Base-by-base conservation (phyloP, 2,113 vertebrate genomes). In the cat (Felis catus) region DNA sequence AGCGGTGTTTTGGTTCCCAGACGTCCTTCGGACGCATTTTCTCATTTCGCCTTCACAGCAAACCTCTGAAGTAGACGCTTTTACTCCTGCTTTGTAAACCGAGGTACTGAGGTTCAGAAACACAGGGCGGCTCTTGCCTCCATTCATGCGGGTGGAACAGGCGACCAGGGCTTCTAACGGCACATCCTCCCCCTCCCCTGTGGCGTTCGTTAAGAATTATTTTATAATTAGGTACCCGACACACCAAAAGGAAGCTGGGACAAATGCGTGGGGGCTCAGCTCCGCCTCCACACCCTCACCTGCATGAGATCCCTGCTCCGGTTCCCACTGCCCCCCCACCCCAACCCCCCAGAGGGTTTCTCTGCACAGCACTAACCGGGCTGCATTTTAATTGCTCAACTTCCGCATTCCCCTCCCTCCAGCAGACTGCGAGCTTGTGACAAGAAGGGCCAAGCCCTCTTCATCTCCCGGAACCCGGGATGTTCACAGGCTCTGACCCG, bases 181-280 rank as follows among this genome's bases (percentile, higher is more conserved):
- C 11, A 16, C 8, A 65, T 51, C 39, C 74, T 36, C 65, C 19
- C 55, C 29, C 36, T 78, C 66, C 36, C 10, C 41, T 8, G 39
- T 81, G 65, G 68, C 13, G 9, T 15, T 48, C 27, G 14, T 65
- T 58, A 36, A 36, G 29, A 27, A 73, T 80, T 66, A 84, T 92
- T 91, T 89, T 58, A 66, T 65, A 78, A 94, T 55, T 66, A 83
- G 74, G 68, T 71, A 90, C 68, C 73, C 66, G 41, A 65, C 3
- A 13, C 2, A 5, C 58, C 73, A 15, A 58, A 58, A 96, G 66
- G 84, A 90, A 65, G 41, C 66, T 8, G 4, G 58, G 84, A 78
- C 73, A 25, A 80, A 66, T 15, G 12, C 55, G 23, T n/a, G 71
- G 41, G 29, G 84, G n/a, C 61, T 78, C 73, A 18, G 53, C 71